A percentile compares a stretch with the other conserved stretches of the same genome.
Conservation (phyloP, 2,797 vertebrate species). For the Notamacropus eugenii region DNA sequence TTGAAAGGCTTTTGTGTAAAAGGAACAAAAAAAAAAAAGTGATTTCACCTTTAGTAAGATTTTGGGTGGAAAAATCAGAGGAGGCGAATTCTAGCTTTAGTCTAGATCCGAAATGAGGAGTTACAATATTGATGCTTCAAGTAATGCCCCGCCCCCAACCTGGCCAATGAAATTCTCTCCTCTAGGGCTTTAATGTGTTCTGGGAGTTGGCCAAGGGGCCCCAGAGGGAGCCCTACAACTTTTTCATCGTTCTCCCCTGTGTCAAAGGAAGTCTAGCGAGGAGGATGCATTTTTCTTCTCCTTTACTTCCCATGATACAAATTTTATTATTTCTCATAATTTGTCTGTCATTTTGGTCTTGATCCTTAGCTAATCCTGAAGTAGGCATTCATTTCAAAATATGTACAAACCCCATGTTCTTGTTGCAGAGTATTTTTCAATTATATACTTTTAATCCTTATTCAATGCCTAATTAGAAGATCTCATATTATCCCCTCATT, state of each 20-base stretch:
- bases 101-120: constrained; percentile 23
- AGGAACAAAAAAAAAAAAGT: constrained; percentile 4
- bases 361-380: neutral
- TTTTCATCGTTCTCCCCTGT: neutral
- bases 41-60: neutral
- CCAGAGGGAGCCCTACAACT: neutral
- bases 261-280: neutral
- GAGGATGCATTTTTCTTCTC: neutral
- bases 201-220: neutral
- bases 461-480: neutral
- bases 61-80: constrained; percentile 22
- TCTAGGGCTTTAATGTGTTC: neutral
- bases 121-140: neutral
- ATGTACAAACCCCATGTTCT: neutral
- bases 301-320: neutral
- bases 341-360: neutral
- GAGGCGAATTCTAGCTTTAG: constrained; percentile 34
- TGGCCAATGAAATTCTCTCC: neutral
- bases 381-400: neutral
- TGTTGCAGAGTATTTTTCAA: neutral
- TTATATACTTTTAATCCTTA: neutral
- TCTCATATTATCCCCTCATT: neutral
- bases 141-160: neutral
- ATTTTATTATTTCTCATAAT: neutral
- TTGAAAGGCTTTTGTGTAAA: constrained; percentile 31